phyloP scores from a whole-genome alignment of 1,140 invertebrate species.

The Leptonema lineaticorne region DNA sequence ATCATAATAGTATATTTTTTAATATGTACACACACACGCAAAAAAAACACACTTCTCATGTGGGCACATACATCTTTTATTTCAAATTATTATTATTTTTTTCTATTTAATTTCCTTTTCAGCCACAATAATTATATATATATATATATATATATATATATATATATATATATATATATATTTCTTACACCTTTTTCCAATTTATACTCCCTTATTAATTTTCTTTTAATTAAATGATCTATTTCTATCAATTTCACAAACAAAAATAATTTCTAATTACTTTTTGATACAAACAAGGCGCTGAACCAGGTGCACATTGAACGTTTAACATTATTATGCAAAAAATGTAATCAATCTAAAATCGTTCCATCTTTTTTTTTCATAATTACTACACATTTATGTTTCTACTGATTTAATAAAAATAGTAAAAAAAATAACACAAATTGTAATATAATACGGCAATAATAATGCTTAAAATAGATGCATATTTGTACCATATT shows the following conservation, averaged over 20 bases:
- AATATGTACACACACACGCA: constrained; percentile 18
- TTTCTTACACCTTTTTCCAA: background rate
- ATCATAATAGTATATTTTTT: too few relatives aligned
- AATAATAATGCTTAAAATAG: constrained; percentile 6
- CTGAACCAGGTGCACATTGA: constrained; percentile 28
- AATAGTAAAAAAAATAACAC: background rate
- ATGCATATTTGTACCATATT: background rate
- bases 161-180: background rate
- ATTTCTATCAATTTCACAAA: too few relatives aligned
- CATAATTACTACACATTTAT: constrained; percentile 3
- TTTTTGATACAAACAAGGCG: constrained; percentile 26
- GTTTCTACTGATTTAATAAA: background rate
- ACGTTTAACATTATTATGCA: constrained; percentile 14
- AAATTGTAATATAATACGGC: constrained; percentile 3
- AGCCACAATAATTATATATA: too few relatives aligned
- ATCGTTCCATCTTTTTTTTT: background rate
- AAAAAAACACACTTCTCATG: background rate
- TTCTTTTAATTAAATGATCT: too few relatives aligned
- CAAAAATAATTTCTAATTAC: constrained; percentile 30
- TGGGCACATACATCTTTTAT: background rate
- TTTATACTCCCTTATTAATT: background rate
- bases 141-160: too few relatives aligned
- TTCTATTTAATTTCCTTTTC: background rate
- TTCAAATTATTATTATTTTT: background rate
- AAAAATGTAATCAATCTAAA: constrained; percentile 15